Evolutionary conservation across 2,113 vertebrate genomes (phyloP).

Genomic region (Tenrec ecaudatus): DNA sequence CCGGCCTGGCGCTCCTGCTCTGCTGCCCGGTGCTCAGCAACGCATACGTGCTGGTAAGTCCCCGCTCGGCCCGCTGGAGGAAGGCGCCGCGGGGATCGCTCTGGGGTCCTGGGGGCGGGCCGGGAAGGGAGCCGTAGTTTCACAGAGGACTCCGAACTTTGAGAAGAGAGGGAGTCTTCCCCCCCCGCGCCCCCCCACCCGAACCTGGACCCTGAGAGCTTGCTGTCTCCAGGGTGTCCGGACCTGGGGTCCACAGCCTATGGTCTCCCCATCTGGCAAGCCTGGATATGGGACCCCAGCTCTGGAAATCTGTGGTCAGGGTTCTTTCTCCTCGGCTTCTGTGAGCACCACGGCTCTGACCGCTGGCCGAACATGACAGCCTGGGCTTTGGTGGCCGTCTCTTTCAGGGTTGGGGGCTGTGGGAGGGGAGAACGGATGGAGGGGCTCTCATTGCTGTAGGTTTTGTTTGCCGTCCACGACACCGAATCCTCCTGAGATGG

Average conservation of each 20-base stretch:
- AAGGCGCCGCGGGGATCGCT: background rate
- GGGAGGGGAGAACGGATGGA: background rate
- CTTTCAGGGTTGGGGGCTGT: background rate
- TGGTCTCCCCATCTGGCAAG: slow-evolving; percentile 29
- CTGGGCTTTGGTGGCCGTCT: background rate
- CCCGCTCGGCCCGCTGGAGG: background rate
- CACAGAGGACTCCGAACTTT: slow-evolving; percentile 1
- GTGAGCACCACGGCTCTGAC: background rate
- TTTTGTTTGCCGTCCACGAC: slow-evolving; percentile 21
- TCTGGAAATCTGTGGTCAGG: slow-evolving; percentile 31
- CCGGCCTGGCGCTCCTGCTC: slow-evolving; percentile 92
- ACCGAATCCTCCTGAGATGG: background rate
- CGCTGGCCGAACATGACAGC: slow-evolving; percentile 29
- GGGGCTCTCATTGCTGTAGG: slow-evolving; percentile 29
- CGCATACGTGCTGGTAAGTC: slow-evolving; percentile 93
- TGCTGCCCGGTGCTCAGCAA: slow-evolving; percentile 90
- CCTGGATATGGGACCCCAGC: slow-evolving; percentile 41
- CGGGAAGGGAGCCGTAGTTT: background rate
- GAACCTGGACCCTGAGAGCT: background rate
- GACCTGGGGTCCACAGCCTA: background rate
- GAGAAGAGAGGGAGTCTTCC: background rate
- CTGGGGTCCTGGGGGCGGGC: background rate
- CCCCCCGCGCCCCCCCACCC: too few relatives aligned
- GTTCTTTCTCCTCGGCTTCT: background rate
- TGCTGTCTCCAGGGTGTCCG: slow-evolving; percentile 9